Evolutionary conservation across 2,888 invertebrate species (phyloP).

Genomic region (Lasioglossum lativentre): DNA sequence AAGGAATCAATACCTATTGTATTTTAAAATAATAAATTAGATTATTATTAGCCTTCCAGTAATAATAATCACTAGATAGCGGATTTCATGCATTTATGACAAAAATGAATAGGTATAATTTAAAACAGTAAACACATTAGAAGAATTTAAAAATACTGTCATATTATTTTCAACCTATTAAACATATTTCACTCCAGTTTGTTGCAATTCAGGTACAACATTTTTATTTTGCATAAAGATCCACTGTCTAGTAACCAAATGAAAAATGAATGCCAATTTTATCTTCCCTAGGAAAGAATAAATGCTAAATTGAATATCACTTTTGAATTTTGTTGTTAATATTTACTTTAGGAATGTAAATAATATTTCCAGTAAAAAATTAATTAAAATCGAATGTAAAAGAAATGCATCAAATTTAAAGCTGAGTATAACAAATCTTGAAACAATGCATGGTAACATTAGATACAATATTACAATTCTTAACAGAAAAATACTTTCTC

Average conservation of each 20-base stretch:
- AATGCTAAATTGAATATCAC: not conserved
- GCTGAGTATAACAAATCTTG: not conserved
- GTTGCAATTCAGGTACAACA: no score
- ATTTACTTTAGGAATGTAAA: not conserved
- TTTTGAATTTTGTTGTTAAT: not conserved
- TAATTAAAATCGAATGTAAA: not conserved
- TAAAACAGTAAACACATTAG: not conserved
- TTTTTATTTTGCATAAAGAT: no score
- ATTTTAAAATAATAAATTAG: not conserved
- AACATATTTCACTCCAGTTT: no score
- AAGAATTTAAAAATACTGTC: not conserved
- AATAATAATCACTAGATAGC: not conserved
- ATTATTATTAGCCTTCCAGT: constrained; percentile 25
- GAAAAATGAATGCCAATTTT: not conserved
- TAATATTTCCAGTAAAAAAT: not conserved
- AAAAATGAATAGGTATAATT: not conserved
- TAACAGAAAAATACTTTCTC: not conserved
- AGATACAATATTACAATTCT: not conserved
- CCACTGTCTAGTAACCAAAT: not conserved
- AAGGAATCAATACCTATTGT: not conserved
- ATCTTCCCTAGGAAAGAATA: not conserved
- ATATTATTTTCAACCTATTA: no score
- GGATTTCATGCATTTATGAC: not conserved
- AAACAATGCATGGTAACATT: constrained; percentile 6
- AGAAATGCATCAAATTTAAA: not conserved